Percentiles rank a stretch among this genome's conserved stretches.
phyloP scores from a whole-genome alignment of 2,888 invertebrate species.

The Trypoxylon attenuatum region DNA sequence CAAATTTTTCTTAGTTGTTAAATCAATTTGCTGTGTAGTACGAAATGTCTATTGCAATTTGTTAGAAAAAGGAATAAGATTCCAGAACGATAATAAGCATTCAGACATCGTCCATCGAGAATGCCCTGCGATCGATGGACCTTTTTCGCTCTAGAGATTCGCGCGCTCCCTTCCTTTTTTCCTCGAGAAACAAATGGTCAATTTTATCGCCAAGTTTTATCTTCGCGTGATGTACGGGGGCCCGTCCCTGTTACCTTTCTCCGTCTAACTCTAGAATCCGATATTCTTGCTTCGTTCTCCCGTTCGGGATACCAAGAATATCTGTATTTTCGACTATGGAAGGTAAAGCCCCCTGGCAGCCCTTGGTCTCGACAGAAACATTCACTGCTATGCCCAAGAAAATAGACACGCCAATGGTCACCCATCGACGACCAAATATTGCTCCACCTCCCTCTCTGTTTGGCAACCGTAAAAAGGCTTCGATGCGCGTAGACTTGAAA shows the following conservation, averaged over 20 bases:
- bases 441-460: no score
- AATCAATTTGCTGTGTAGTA: no score
- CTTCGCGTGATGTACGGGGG: conserved; percentile 26
- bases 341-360: conserved; percentile 24
- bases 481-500: no score
- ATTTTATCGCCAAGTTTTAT: conserved; percentile 42
- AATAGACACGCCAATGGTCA: background rate
- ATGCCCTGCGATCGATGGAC: conserved; percentile 25
- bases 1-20: no score
- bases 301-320: conserved; percentile 14
- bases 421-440: no score
- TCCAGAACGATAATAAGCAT: conserved; percentile 3
- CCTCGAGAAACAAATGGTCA: conserved; percentile 37
- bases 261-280: background rate
- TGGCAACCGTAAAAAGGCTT: no score
- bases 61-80: no score
- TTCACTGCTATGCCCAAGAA: background rate
- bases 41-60: no score
- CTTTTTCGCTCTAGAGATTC: background rate
- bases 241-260: conserved; percentile 1
- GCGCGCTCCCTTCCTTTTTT: conserved; percentile 7
- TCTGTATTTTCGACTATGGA: conserved; percentile 13
- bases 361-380: conserved; percentile 18
- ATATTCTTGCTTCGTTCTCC: conserved; percentile 30
- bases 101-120: conserved; percentile 6